These are phyloP conservation scores for Cinara cedri DNA, from an alignment of 2,888 invertebrate genomes.

Conservation along the genomic window DNA sequence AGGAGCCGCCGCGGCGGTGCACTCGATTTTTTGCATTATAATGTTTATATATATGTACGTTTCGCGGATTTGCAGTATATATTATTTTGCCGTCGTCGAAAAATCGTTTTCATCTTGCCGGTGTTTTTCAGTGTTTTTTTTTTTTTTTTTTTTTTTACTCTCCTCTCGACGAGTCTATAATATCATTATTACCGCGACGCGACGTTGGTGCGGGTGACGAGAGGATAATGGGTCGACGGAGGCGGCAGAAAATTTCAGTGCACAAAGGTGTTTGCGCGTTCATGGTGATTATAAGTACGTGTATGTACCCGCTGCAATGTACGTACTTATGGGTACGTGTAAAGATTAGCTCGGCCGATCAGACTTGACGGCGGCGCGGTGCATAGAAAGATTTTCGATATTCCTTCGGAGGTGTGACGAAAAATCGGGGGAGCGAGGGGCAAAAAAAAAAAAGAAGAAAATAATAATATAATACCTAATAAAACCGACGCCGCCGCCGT, in stretches of 20 bases:
- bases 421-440: not conserved
- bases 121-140: not conserved
- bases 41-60: not conserved
- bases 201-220: conserved; percentile 30
- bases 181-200: conserved; percentile 9
- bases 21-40: not conserved
- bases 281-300: not conserved
- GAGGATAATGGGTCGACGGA: conserved; percentile 47
- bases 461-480: too few relatives aligned
- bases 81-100: conserved; percentile 6
- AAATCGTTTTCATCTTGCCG: conserved; percentile 21
- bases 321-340: not conserved
- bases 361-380: conserved; percentile 18
- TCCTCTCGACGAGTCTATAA: too few relatives aligned
- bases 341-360: not conserved
- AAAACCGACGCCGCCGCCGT: not conserved
- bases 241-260: conserved; percentile 9
- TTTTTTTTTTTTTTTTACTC: not conserved
- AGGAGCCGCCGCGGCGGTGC: not conserved
- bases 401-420: not conserved
- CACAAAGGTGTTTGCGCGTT: conserved; percentile 27
- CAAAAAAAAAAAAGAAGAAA: not conserved
- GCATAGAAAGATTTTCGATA: not conserved
- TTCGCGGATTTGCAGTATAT: conserved; percentile 23
- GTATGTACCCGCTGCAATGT: not conserved